Evolutionary conservation across 1,140 invertebrate genomes (phyloP).

Genomic region (Drosophila azteca): DNA sequence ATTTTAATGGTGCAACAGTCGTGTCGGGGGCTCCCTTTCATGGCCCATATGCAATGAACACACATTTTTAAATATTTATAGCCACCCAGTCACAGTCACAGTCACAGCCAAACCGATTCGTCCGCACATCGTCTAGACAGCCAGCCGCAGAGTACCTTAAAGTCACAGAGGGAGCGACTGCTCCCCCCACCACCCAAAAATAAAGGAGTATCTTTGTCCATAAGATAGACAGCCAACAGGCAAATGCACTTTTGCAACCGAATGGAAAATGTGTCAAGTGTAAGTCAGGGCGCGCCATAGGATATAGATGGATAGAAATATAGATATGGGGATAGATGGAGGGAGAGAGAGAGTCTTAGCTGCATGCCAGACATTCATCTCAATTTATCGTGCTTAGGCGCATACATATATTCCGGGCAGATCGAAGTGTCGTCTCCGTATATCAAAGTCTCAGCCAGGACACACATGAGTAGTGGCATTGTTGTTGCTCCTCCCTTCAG

Average conservation of each 20-base stretch:
- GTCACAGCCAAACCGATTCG: constrained; percentile 18
- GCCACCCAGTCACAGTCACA: constrained; percentile 12
- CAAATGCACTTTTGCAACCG: constrained; percentile 52
- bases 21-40: constrained; percentile 43
- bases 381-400: constrained; percentile 73
- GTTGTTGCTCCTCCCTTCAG: constrained; percentile 10
- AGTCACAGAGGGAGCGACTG: too few relatives aligned
- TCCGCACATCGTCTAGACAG: constrained; percentile 24
- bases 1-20: constrained; percentile 61
- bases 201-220: background rate
- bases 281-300: constrained; percentile 42
- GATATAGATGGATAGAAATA: constrained; percentile 4
- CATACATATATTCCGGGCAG: constrained; percentile 46
- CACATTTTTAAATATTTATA: constrained; percentile 70
- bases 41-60: constrained; percentile 65
- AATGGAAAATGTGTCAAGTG: constrained; percentile 34
- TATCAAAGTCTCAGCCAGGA: constrained; percentile 52
- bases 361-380: constrained; percentile 72
- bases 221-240: constrained; percentile 63
- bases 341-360: constrained; percentile 28
- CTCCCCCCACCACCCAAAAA: background rate
- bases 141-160: constrained; percentile 8
- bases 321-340: constrained; percentile 33
- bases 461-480: constrained; percentile 1
- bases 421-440: constrained; percentile 70